Conservation (phyloP, 2,888 invertebrate genomes). For the Charanyca ferruginea region DNA sequence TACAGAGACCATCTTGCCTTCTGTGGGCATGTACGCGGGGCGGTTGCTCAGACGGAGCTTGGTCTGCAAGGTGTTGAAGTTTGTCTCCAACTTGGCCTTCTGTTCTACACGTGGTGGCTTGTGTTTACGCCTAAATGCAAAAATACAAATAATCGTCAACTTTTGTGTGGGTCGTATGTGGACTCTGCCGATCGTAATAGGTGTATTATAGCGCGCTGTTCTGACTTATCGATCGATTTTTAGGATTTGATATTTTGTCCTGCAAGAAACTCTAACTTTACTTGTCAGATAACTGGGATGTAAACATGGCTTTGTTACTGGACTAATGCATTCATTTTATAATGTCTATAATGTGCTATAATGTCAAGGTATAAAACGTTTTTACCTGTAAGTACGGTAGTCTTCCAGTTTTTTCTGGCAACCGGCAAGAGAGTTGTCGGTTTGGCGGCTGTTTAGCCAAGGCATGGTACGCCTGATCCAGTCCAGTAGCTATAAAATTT, state of each 20-base stretch:
- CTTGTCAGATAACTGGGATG: slow-evolving; percentile 2
- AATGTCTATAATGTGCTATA: too few species aligned
- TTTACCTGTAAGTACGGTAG: slow-evolving; percentile 98
- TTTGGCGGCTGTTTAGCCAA: slow-evolving; percentile 98
- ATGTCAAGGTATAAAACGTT: neutral
- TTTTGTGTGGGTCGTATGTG: neutral
- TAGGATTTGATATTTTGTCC: slow-evolving; percentile 10
- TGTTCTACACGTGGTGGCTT: slow-evolving; percentile 99
- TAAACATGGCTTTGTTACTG: neutral
- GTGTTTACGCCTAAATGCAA: slow-evolving; percentile 95
- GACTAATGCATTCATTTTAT: neutral
- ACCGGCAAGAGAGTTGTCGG: slow-evolving; percentile 99
- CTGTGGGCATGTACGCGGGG: slow-evolving; percentile 99
- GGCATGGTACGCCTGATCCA: slow-evolving; percentile 99
- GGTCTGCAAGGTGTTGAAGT: slow-evolving; percentile 99
- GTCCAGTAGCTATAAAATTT: slow-evolving; percentile 94
- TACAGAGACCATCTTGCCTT: slow-evolving; percentile 99
- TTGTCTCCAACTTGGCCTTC: slow-evolving; percentile 99
- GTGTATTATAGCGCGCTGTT: neutral
- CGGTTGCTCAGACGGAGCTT: slow-evolving; percentile 99
- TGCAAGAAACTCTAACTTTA: slow-evolving; percentile 7
- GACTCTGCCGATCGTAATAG: neutral
- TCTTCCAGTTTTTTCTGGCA: slow-evolving; percentile 99
- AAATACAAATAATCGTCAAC: neutral
- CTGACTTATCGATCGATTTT: slow-evolving; percentile 5